Percentiles rank a stretch among this genome's conserved stretches.
Conservation (phyloP, 2,113 vertebrate species). For the Pelecanus crispus region DNA sequence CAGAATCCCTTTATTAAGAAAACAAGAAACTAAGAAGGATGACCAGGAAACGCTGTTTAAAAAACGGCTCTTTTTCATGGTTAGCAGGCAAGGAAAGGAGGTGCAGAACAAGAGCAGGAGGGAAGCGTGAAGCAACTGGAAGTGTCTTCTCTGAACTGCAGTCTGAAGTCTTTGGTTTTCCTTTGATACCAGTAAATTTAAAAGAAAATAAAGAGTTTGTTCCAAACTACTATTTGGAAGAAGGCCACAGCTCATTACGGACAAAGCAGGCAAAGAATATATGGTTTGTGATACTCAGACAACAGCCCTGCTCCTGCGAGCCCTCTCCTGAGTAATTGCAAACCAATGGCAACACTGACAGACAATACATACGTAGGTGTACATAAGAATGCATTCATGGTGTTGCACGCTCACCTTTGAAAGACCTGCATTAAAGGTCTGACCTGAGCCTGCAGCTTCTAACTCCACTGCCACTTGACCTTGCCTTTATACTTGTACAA, state of each 20-base stretch:
- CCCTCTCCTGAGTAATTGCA: background rate
- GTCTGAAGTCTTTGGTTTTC: background rate
- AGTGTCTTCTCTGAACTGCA: background rate
- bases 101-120: background rate
- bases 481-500: background rate
- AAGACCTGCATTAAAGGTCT: background rate
- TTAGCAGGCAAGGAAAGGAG: background rate
- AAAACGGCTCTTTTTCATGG: background rate
- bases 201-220: background rate
- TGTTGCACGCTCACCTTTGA: accelerated
- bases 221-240: background rate
- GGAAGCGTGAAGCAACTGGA: background rate
- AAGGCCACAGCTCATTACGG: accelerated
- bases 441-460: background rate
- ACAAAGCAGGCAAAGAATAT: background rate
- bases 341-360: background rate
- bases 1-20: background rate
- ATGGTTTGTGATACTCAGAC: background rate
- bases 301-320: background rate
- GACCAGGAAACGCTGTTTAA: background rate
- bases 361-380: background rate
- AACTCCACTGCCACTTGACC: background rate
- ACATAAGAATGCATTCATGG: background rate
- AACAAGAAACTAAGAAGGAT: background rate
- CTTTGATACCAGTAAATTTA: background rate